phyloP scores from a whole-genome alignment of 2,113 vertebrate species.

The Eptesicus fuscus region DNA sequence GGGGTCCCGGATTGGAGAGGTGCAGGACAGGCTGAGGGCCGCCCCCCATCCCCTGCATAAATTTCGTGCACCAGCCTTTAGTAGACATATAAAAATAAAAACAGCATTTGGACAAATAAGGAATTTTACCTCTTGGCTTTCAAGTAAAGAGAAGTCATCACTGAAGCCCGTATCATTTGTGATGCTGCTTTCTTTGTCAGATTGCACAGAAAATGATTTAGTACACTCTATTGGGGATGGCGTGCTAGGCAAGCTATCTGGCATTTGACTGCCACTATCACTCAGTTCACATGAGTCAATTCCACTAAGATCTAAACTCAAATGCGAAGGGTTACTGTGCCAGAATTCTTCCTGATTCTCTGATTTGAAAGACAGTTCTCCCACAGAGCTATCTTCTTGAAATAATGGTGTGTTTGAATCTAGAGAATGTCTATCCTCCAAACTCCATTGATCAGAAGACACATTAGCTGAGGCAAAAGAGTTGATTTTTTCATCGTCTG shows the following conservation, averaged over 20 bases:
- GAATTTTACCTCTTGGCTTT: conserved; percentile 88
- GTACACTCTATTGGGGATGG: conserved; percentile 91
- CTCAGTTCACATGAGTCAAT: conserved; percentile 85
- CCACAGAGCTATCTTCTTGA: conserved; percentile 83
- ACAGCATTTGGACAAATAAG: not conserved
- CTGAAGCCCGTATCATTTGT: conserved; percentile 77
- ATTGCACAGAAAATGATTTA: conserved; percentile 86
- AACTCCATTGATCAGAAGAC: conserved; percentile 81
- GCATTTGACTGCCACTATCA: conserved; percentile 88
- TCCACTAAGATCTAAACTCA: conserved; percentile 91
- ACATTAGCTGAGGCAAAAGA: conserved; percentile 71
- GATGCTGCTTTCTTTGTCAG: conserved; percentile 83
- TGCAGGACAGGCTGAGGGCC: too few relatives aligned
- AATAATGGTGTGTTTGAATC: conserved; percentile 80
- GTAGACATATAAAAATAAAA: not conserved
- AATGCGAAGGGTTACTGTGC: conserved; percentile 84
- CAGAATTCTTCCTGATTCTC: conserved; percentile 85
- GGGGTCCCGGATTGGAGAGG: too few relatives aligned
- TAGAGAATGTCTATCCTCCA: conserved; percentile 85
- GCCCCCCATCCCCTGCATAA: too few relatives aligned
- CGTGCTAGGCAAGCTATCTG: conserved; percentile 92
- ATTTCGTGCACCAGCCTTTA: not conserved
- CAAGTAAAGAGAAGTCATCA: conserved; percentile 89
- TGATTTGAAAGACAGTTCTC: conserved; percentile 80
- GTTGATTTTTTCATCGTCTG: conserved; percentile 80